phyloP scores from a whole-genome alignment of 2,888 invertebrate species.

The Julus scanicus region DNA sequence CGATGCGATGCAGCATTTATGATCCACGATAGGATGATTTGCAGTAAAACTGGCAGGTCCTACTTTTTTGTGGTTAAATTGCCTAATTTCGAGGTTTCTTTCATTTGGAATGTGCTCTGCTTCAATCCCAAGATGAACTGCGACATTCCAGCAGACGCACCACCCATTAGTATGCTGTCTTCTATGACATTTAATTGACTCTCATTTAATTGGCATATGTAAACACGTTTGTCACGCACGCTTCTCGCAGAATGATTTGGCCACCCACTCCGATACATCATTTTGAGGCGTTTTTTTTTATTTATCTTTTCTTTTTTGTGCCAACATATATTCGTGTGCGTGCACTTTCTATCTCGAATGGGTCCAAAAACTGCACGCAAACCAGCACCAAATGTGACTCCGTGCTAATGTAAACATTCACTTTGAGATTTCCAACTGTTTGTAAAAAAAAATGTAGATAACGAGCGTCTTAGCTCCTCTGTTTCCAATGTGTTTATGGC shows the following conservation, averaged over 20 bases:
- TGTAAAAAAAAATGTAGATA: neutral
- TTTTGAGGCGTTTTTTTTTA: neutral
- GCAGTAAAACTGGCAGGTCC: neutral
- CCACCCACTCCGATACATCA: slow-evolving; percentile 38
- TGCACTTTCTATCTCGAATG: neutral
- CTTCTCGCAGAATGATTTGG: slow-evolving; percentile 12
- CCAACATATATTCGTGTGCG: neutral
- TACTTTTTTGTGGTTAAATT: neutral
- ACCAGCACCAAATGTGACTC: slow-evolving; percentile 42
- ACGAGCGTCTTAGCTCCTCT: neutral
- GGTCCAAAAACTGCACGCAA: slow-evolving; percentile 29
- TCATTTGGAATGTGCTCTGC: neutral
- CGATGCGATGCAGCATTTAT: neutral
- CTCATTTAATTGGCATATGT: slow-evolving; percentile 35
- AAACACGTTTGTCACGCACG: slow-evolving; percentile 6
- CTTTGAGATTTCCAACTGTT: slow-evolving; percentile 38
- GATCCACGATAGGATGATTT: neutral
- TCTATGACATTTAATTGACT: slow-evolving; percentile 11
- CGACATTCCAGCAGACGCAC: neutral
- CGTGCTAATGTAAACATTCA: slow-evolving; percentile 34
- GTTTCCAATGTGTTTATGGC: slow-evolving; percentile 12
- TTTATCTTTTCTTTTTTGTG: neutral
- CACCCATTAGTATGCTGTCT: neutral
- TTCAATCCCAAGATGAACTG: neutral
- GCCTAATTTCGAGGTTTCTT: neutral